These are phyloP conservation scores for Tapirus terrestris DNA, from an alignment of 2,113 vertebrate species.

Conservation along the genomic window DNA sequence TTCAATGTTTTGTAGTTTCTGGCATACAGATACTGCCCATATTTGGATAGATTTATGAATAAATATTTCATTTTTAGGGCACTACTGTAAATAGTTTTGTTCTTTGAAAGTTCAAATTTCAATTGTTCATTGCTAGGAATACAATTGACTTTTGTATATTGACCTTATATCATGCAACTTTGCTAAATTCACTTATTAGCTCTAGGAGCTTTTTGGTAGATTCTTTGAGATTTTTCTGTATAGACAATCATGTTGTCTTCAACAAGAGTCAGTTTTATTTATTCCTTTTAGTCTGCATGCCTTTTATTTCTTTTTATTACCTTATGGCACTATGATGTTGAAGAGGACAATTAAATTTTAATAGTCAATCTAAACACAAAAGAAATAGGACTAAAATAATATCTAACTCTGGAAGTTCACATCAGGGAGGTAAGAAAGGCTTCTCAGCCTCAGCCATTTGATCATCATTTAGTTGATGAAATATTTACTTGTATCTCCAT, in stretches of 20 bases:
- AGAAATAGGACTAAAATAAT: neutral
- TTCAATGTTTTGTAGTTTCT: neutral
- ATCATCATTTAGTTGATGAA: slow-evolving; percentile 4
- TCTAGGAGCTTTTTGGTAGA: neutral
- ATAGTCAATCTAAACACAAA: slow-evolving; percentile 2
- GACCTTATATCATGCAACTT: neutral
- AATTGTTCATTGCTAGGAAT: neutral
- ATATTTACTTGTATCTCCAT: neutral
- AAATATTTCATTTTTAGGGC: neutral
- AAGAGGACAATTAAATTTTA: neutral
- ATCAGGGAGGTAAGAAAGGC: neutral
- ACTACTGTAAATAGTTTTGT: neutral
- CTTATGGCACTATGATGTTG: neutral
- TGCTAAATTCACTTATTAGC: neutral
- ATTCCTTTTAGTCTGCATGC: neutral
- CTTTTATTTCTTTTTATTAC: neutral
- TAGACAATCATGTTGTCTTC: neutral
- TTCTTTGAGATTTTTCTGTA: neutral
- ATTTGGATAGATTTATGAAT: neutral
- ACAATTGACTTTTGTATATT: neutral
- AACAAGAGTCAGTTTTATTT: neutral
- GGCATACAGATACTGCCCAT: neutral
- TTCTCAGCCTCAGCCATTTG: neutral
- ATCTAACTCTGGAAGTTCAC: neutral
- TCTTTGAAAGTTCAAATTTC: neutral